Conservation (phyloP, 2,797 vertebrate genomes). For the Bradypus variegatus region DNA sequence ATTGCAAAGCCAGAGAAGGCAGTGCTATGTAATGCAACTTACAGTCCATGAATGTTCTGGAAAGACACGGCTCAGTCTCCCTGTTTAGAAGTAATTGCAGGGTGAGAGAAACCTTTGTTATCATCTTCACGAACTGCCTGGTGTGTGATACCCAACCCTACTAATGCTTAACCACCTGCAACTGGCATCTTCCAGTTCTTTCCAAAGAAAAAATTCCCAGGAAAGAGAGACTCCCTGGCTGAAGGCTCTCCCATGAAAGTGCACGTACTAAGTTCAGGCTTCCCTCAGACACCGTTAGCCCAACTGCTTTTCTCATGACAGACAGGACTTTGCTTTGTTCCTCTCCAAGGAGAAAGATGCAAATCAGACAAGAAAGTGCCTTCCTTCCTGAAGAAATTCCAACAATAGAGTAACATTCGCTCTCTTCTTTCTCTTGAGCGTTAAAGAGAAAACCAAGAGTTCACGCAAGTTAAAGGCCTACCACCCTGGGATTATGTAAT, state of each 20-base stretch:
- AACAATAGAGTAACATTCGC: not conserved
- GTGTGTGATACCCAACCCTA: rapidly evolving
- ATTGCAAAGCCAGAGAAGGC: not conserved
- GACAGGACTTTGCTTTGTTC: not conserved
- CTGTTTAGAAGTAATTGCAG: not conserved
- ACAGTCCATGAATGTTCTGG: not conserved
- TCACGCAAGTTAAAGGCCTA: not conserved
- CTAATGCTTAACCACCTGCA: not conserved
- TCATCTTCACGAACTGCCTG: not conserved
- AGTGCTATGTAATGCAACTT: not conserved
- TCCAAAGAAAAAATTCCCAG: not conserved
- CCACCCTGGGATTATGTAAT: not conserved
- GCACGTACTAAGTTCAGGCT: not conserved
- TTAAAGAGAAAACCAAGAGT: not conserved
- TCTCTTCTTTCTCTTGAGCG: not conserved
- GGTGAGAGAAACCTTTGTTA: not conserved
- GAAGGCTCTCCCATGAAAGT: not conserved
- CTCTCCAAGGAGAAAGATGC: not conserved
- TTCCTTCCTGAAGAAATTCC: not conserved
- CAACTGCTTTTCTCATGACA: not conserved
- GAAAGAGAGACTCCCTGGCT: not conserved
- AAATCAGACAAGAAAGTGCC: not conserved
- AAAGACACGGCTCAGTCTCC: not conserved
- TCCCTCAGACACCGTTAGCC: not conserved
- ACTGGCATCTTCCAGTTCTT: not conserved